Evolutionary conservation across 2,797 vertebrate species (phyloP), one percentile per base, ranked within the genome.

Genomic region (Otolemur crassicaudatus): DNA sequence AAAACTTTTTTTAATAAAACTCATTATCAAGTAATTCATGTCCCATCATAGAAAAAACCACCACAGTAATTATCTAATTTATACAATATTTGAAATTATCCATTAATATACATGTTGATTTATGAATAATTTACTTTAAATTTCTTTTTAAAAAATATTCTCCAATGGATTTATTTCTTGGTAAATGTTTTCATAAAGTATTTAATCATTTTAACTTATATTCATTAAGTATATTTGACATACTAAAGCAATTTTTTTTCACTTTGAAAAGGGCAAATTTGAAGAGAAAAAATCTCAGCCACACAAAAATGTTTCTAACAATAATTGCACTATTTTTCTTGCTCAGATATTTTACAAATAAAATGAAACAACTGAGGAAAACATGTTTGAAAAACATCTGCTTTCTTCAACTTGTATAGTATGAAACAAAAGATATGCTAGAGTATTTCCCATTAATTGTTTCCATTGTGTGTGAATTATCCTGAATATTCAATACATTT

Each of bases 361-460:
- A 94, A 94, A 95, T 95, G 69, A 85, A 96, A 67, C 22, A 96
- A 86, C 23, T 11, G 43, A 97, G 86, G 9, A 79, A 87, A 97
- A 94, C 60, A 89, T 89, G 84, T 97, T 97, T 87, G 87, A 56
- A 40, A 84, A 97, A 84, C 94, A 98, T 96, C 79, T 97, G 93
- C 87, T 96, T 82, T 95, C 73, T 95, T 94, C 75, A 94, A 90
- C 63, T 94, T 83, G 34, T 84, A 31, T 92, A 75, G 29, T 53
- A 2, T 46, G 95, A 97, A 97, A 98, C 94, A 98, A 97, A 97
- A 88, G 5, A 7, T 92, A 27, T 89, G 40, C 46, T 93, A 91
- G 76, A 88, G 29, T 94, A 93, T 37, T 58, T 79, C 43, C 58
- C 84, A 95, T 98, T 96, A 97, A 90, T 96, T 97, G 98, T 97